A percentile compares a stretch with the other conserved stretches of the same genome.
Evolutionary conservation across 2,888 invertebrate species (phyloP).

Genomic region (Tiphia femorata): DNA sequence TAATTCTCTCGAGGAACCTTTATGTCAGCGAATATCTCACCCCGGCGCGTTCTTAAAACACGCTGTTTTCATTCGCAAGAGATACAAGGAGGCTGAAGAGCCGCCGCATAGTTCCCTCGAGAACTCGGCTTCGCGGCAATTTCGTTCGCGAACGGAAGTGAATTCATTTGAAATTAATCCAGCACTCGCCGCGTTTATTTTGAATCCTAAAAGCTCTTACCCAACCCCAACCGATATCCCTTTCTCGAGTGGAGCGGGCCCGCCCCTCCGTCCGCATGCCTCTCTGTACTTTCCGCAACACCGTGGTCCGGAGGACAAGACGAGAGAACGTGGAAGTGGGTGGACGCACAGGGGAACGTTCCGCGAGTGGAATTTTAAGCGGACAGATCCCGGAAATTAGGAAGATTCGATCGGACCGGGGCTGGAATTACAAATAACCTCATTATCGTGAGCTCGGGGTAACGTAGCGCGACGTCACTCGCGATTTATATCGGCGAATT

Average conservation of each 20-base stretch:
- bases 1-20: too few species aligned
- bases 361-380: constrained; percentile 53
- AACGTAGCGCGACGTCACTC: too few species aligned
- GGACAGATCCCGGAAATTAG: constrained; percentile 57
- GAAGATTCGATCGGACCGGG: constrained; percentile 56
- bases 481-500: constrained; percentile 48
- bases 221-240: constrained; percentile 5
- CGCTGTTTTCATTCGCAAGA: too few species aligned
- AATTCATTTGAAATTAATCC: constrained; percentile 52
- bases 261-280: background rate
- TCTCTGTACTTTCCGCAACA: constrained; percentile 25
- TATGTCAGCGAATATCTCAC: too few species aligned
- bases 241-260: background rate
- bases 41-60: too few species aligned
- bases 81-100: too few species aligned
- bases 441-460: constrained; percentile 45
- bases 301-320: background rate
- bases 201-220: constrained; percentile 27
- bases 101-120: too few species aligned
- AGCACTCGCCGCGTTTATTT: constrained; percentile 31
- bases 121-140: too few species aligned
- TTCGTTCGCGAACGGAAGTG: constrained; percentile 17
- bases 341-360: constrained; percentile 10
- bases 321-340: background rate
- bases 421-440: constrained; percentile 60